phyloP scores from a whole-genome alignment of 1,140 invertebrate species.

The Polyergus mexicanus region DNA sequence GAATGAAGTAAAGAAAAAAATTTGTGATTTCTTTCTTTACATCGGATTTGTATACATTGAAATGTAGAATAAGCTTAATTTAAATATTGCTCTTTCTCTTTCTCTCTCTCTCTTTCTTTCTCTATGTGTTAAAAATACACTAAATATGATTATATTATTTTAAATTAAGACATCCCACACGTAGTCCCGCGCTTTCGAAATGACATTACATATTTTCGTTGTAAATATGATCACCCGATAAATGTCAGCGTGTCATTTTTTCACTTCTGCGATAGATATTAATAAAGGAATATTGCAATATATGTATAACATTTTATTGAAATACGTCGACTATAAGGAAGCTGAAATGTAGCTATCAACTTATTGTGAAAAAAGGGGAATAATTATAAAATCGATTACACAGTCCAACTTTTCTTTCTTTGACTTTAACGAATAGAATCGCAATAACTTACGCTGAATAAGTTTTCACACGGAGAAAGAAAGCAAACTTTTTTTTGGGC shows the following conservation, averaged over 20 bases:
- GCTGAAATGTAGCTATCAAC: background rate
- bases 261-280: slow-evolving; percentile 28
- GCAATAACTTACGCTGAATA: background rate
- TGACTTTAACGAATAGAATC: background rate
- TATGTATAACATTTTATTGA: slow-evolving; percentile 9
- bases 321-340: background rate
- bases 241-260: slow-evolving; percentile 19
- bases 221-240: slow-evolving; percentile 48
- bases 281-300: background rate
- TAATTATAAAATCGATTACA: slow-evolving; percentile 37
- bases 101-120: too few relatives aligned
- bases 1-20: background rate
- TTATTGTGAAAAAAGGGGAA: background rate
- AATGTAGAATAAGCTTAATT: slow-evolving; percentile 20
- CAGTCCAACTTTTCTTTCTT: background rate
- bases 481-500: background rate
- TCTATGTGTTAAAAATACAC: background rate
- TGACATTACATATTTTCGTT: slow-evolving; percentile 1
- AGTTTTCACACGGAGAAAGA: slow-evolving; percentile 6
- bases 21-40: background rate
- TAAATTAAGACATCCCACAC: slow-evolving; percentile 23
- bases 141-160: background rate
- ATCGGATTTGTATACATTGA: background rate
- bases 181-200: background rate
- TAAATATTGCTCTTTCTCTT: background rate